These are phyloP conservation scores for Netta rufina DNA, from an alignment of 2,797 vertebrate species.

Conservation along the genomic window DNA sequence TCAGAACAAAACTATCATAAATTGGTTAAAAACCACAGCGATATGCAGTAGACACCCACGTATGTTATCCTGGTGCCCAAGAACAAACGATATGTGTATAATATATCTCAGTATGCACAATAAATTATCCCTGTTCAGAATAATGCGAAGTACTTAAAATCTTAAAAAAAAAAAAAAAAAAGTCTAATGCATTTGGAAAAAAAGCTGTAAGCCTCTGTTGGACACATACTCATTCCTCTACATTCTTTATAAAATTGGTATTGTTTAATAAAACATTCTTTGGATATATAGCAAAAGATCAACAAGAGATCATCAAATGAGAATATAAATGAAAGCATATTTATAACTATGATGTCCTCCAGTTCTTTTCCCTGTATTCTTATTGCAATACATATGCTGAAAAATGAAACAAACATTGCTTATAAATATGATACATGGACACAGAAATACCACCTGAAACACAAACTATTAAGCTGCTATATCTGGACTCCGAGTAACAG, in stretches of 20 bases:
- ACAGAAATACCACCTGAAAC: conserved; percentile 30
- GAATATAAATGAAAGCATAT: not conserved
- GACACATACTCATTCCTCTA: not conserved
- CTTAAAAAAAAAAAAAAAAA: not conserved
- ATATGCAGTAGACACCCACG: conserved; percentile 41
- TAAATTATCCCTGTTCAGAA: conserved; percentile 12
- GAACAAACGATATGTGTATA: conserved; percentile 54
- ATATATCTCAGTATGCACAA: not conserved
- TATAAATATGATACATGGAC: conserved; percentile 10
- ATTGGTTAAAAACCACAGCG: conserved; percentile 55
- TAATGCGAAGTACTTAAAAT: conserved; percentile 15
- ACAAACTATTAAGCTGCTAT: conserved; percentile 22
- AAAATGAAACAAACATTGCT: conserved; percentile 3
- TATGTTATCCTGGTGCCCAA: conserved; percentile 39
- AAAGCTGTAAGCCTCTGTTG: not conserved
- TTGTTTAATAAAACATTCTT: conserved; percentile 16
- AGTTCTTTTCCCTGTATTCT: not conserved
- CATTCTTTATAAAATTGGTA: not conserved
- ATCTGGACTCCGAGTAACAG: not conserved
- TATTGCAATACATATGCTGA: not conserved
- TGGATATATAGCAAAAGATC: not conserved
- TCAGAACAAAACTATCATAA: conserved; percentile 62
- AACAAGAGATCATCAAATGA: not conserved
- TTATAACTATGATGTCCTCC: not conserved
- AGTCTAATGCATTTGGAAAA: not conserved